Conservation (phyloP, 2,113 vertebrate species). For the Prunella himalayana region DNA sequence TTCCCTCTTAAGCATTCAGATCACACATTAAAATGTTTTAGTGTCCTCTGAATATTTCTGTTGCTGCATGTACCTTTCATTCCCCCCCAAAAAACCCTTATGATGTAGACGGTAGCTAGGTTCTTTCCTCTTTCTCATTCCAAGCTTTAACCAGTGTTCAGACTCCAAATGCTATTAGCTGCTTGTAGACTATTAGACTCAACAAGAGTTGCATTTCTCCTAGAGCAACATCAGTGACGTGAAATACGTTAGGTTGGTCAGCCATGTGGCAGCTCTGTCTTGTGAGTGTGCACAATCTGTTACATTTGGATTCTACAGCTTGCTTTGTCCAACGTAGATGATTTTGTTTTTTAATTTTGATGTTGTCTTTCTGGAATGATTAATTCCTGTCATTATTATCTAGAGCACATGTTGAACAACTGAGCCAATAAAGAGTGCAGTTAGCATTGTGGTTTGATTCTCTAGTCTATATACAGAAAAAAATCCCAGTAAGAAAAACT, state of each 20-base stretch:
- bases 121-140: background rate
- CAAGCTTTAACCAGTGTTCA: background rate
- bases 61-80: background rate
- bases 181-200: background rate
- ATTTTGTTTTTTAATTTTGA: background rate
- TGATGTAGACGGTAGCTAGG: background rate
- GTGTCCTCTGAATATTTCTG: background rate
- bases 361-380: background rate
- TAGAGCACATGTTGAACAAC: background rate
- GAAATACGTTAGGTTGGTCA: background rate
- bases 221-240: background rate
- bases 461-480: background rate
- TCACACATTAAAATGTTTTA: background rate
- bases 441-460: background rate
- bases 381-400: background rate
- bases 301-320: background rate
- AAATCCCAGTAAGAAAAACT: background rate
- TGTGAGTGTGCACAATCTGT: background rate
- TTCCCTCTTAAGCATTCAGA: background rate
- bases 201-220: background rate
- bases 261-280: background rate
- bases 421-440: background rate
- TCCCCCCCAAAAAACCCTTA: background rate
- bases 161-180: background rate
- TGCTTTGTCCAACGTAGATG: fast-evolving